These are phyloP conservation scores for Gobio occitaniae DNA, from an alignment of 2,797 vertebrate genomes.

Conservation along the genomic window DNA sequence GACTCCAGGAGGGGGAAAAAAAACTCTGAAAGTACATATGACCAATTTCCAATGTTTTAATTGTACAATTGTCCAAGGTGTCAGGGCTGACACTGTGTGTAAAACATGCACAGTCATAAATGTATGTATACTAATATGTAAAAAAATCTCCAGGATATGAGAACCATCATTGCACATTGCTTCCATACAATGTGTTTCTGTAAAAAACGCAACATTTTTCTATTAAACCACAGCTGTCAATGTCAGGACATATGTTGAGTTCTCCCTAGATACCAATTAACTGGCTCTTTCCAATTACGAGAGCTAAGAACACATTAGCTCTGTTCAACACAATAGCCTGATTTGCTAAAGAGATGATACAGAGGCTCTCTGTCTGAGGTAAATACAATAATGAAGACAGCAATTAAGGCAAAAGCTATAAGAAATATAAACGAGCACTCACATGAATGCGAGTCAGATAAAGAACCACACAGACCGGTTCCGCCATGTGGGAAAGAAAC, in stretches of 20 bases:
- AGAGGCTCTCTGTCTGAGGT: slow-evolving; percentile 45
- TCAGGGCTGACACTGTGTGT: background rate
- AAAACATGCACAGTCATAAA: background rate
- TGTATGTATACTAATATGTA: background rate
- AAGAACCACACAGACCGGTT: slow-evolving; percentile 63
- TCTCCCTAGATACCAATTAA: slow-evolving; percentile 64
- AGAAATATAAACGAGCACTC: slow-evolving; percentile 44
- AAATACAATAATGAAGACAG: slow-evolving; percentile 60
- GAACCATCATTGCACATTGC: background rate
- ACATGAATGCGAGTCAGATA: slow-evolving; percentile 35
- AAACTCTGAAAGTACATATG: background rate
- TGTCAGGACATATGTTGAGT: slow-evolving; percentile 53
- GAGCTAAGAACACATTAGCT: slow-evolving; percentile 44
- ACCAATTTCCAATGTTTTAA: background rate
- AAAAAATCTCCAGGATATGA: slow-evolving; percentile 1
- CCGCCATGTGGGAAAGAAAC: slow-evolving; percentile 71
- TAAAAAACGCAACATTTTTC: slow-evolving; percentile 19
- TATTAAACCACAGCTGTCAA: slow-evolving; percentile 47
- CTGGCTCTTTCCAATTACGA: slow-evolving; percentile 43
- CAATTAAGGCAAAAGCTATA: slow-evolving; percentile 55
- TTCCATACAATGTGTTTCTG: slow-evolving; percentile 3
- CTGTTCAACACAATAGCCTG: slow-evolving; percentile 43
- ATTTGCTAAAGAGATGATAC: slow-evolving; percentile 52
- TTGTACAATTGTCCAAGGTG: background rate
- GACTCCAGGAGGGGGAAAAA: too few relatives aligned